phyloP scores from a whole-genome alignment of 64 coral and sea anemone genomes.

The Actinia equina region DNA sequence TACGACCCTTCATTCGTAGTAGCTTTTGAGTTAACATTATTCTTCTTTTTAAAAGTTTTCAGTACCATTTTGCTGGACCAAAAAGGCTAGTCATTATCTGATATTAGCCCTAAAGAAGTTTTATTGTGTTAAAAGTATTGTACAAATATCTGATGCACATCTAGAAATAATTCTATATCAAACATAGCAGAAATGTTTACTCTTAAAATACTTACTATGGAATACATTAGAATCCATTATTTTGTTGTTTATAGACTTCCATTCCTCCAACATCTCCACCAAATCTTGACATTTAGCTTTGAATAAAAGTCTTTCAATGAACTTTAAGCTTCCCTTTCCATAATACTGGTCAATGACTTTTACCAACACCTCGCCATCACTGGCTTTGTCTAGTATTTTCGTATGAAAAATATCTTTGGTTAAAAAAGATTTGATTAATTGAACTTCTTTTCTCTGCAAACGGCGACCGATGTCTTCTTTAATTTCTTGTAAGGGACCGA shows the following conservation, averaged over 20 bases:
- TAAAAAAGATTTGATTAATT: conserved; percentile 44
- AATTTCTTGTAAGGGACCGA: conserved; percentile 64
- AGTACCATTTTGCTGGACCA: no score
- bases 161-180: neutral
- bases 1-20: neutral
- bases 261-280: conserved; percentile 52
- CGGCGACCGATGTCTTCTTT: conserved; percentile 54
- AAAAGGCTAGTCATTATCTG: no score
- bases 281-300: conserved; percentile 69
- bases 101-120: neutral
- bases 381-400: conserved; percentile 52
- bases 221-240: conserved; percentile 36
- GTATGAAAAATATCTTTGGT: conserved; percentile 37
- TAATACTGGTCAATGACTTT: conserved; percentile 60
- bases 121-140: neutral
- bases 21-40: neutral
- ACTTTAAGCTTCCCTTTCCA: conserved; percentile 64
- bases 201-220: conserved; percentile 37
- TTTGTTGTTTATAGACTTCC: conserved; percentile 35
- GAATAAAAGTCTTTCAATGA: conserved; percentile 55
- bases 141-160: neutral
- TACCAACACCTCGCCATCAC: conserved; percentile 53
- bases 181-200: neutral
- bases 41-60: neutral
- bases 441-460: conserved; percentile 57